Conservation (phyloP, 2,797 vertebrate genomes). For the Leptodactylus fallax region DNA sequence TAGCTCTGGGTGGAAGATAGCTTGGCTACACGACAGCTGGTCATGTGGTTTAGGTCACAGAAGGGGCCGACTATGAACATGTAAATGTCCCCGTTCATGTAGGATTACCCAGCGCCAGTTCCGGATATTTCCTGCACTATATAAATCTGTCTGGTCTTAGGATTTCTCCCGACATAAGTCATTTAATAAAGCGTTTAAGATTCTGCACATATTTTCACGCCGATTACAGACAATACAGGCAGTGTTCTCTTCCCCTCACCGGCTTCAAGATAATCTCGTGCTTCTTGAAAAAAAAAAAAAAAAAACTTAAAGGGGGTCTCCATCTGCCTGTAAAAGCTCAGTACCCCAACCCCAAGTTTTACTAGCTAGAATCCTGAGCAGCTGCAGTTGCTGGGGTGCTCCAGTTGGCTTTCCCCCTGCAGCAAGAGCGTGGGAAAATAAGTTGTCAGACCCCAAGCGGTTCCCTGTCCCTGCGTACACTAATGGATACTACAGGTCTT, state of each 20-base stretch:
- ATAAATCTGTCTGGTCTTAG: background rate
- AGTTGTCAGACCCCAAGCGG: background rate
- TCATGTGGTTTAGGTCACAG: background rate
- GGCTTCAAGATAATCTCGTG: background rate
- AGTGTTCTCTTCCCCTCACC: too few relatives aligned
- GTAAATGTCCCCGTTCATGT: background rate
- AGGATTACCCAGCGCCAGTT: background rate
- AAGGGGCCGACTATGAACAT: background rate
- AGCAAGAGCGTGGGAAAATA: background rate
- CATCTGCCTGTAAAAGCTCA: background rate
- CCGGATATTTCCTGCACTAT: background rate
- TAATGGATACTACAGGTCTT: background rate
- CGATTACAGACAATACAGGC: slow-evolving; percentile 12
- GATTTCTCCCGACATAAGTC: background rate
- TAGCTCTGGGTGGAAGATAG: too few relatives aligned
- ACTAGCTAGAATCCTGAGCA: background rate
- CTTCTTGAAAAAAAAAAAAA: background rate
- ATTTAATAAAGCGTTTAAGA: slow-evolving; percentile 15
- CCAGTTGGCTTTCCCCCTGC: background rate
- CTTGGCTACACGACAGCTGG: too few relatives aligned
- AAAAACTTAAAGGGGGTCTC: background rate
- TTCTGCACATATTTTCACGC: background rate
- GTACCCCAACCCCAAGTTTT: background rate
- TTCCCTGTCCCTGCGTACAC: too few relatives aligned
- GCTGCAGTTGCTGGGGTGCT: background rate